Evolutionary conservation across 2,888 invertebrate species (phyloP), one percentile per base, ranked within the genome.

Genomic region (Abrostola tripartita): DNA sequence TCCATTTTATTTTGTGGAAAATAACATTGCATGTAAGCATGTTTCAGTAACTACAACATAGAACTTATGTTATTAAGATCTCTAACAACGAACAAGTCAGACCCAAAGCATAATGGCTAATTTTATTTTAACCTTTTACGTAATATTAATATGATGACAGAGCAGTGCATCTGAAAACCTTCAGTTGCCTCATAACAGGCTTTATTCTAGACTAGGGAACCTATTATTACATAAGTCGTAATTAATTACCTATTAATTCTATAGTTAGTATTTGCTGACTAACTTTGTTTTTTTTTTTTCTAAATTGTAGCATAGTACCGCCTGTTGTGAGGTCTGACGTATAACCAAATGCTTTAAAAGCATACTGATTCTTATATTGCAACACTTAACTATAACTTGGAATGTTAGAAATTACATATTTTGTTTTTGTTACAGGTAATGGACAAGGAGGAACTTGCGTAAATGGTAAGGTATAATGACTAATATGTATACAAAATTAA

Each of bases 121-220:
- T 2, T 24, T 24, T 24, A 24, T 24, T 24, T 24, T 24, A 24
- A 24, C n/a, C n/a, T n/a, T n/a, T 24, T 24, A 24, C n/a, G n/a
- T 24, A 24, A 2, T 24, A 2, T 24, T 24, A 68, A 44, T 62
- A 87, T 93, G 94, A 94, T 94, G 94, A 91, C 68, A 92, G 75
- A 85, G 94, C 93, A 94, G 94, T 94, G 94, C 94, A 94, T 84
- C 94, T 89, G 94, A 94, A 88, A 87, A 89, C 89, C 86, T 78
- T 86, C 82, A 79, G 91, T 91, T 89, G 86, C 74, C 89, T 90
- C 88, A 85, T 88, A 86, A 86, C 71, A 61, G 84, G 86, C 70
- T 64, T 52, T 58, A 41, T 52, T 60, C 56, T 53, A 89, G 85
- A 79, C 4, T 92, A 92, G 92, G 90, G 85, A 52, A 70, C 50